Evolutionary conservation across 92 coral and sea anemone genomes (phyloP).

Genomic region (Heteractis magnifica): DNA sequence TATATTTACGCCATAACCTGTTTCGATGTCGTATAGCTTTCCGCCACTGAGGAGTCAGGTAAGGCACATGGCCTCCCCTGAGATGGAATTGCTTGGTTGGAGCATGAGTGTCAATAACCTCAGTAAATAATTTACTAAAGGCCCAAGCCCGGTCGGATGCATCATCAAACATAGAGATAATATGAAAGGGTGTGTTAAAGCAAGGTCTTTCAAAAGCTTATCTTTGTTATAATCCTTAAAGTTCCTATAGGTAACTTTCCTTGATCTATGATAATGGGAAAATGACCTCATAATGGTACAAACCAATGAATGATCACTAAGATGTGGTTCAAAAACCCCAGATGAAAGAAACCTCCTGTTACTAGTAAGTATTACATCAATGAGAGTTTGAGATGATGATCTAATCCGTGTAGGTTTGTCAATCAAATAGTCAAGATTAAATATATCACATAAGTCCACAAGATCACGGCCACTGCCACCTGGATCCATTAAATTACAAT

Average conservation of each 20-base stretch:
- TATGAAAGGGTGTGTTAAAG: constrained; percentile 37
- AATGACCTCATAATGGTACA: constrained; percentile 30
- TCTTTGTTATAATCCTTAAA: constrained; percentile 32
- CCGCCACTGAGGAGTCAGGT: constrained; percentile 45
- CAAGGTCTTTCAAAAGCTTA: constrained; percentile 31
- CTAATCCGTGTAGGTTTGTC: constrained; percentile 38
- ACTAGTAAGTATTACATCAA: constrained; percentile 34
- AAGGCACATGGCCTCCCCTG: constrained; percentile 53
- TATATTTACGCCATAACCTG: constrained; percentile 41
- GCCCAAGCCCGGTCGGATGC: constrained; percentile 39
- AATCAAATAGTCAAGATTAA: constrained; percentile 32
- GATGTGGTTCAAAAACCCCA: constrained; percentile 43
- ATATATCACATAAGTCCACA: constrained; percentile 39
- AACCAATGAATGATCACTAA: constrained; percentile 38
- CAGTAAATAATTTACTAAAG: constrained; percentile 22
- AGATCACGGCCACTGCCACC: constrained; percentile 23
- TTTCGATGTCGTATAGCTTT: constrained; percentile 49
- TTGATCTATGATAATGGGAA: constrained; percentile 19
- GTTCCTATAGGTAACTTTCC: constrained; percentile 31
- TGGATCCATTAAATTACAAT: constrained; percentile 32
- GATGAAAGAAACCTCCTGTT: constrained; percentile 35
- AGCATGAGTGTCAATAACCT: constrained; percentile 50
- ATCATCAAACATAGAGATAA: constrained; percentile 45
- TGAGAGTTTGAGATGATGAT: constrained; percentile 18
- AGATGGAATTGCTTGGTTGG: constrained; percentile 48